Conservation (phyloP, 1,140 invertebrate genomes). For the Tetranychus urticae region DNA sequence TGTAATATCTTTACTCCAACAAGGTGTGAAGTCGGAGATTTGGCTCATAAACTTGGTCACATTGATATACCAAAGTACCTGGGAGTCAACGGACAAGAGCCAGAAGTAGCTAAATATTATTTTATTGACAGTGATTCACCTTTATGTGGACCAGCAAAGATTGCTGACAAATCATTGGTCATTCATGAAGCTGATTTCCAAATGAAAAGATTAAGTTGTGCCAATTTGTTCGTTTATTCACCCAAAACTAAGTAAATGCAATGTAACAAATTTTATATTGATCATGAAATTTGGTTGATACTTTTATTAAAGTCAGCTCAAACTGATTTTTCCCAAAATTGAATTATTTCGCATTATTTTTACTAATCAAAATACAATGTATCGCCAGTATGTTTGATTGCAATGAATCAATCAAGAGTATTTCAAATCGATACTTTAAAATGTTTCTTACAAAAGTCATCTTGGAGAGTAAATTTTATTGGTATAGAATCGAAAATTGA, state of each 20-base stretch:
- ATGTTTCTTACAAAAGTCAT: too few species aligned
- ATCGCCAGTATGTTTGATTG: too few species aligned
- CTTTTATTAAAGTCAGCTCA: too few species aligned
- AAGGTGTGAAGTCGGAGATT: constrained; percentile 69
- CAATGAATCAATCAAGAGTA: too few species aligned
- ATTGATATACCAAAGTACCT: constrained; percentile 36
- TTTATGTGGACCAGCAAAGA: constrained; percentile 46
- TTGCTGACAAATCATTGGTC: constrained; percentile 53
- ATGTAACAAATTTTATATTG: too few species aligned
- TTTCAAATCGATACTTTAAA: too few species aligned
- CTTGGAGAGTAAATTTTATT: too few species aligned
- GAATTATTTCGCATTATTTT: too few species aligned
- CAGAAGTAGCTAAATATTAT: constrained; percentile 12
- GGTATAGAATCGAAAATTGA: too few species aligned
- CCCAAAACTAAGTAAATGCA: background rate
- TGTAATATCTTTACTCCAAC: constrained; percentile 35
- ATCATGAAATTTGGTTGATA: too few species aligned
- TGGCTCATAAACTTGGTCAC: constrained; percentile 54
- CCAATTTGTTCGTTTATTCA: constrained; percentile 12
- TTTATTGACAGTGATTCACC: constrained; percentile 58
- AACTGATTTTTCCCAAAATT: too few species aligned
- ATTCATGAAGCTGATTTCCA: constrained; percentile 39
- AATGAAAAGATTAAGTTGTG: constrained; percentile 9
- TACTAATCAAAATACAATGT: too few species aligned
- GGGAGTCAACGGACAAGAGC: background rate